phyloP scores from a whole-genome alignment of 2,797 vertebrate species.

The Macroramphosus scolopax region DNA sequence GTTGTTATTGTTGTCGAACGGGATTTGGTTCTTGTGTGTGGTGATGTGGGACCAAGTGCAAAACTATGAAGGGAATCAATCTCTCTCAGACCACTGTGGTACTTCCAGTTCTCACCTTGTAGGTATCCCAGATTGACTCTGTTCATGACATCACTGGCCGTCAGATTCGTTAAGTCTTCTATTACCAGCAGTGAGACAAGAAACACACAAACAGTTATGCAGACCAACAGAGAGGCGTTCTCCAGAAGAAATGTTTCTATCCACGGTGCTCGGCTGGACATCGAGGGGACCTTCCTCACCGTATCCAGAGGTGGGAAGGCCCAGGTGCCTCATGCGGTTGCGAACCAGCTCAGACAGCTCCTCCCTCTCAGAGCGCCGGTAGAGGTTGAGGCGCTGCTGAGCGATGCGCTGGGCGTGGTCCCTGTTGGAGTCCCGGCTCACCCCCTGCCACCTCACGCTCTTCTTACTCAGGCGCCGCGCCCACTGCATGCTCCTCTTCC shows the following conservation, averaged over 20 bases:
- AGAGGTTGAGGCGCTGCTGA: slow-evolving; percentile 85
- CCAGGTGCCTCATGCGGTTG: slow-evolving; percentile 94
- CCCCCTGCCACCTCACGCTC: slow-evolving; percentile 75
- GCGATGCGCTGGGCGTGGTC: slow-evolving; percentile 82
- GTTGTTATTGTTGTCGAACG: no score
- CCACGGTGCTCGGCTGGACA: no score
- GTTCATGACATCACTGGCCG: slow-evolving; percentile 98
- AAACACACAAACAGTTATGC: slow-evolving; percentile 52
- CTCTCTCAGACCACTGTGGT: no score
- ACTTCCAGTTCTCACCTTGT: slow-evolving; percentile 81
- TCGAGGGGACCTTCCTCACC: slow-evolving; percentile 71
- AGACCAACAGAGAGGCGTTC: no score
- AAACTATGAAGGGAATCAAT: no score
- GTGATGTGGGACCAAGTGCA: no score
- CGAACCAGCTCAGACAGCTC: slow-evolving; percentile 93
- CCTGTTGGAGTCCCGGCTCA: slow-evolving; percentile 81
- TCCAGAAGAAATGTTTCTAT: no score
- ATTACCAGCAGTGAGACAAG: slow-evolving; percentile 34
- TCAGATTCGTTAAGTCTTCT: slow-evolving; percentile 95
- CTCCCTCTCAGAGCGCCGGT: slow-evolving; percentile 87
- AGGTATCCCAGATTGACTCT: slow-evolving; percentile 98
- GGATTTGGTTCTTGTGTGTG: no score
- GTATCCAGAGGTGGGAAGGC: slow-evolving; percentile 89
- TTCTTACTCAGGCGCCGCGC: slow-evolving; percentile 87
- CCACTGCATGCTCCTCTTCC: slow-evolving; percentile 97